These are phyloP conservation scores for Volucella zonaria DNA, from an alignment of 2,888 invertebrate genomes.

Conservation along the genomic window DNA sequence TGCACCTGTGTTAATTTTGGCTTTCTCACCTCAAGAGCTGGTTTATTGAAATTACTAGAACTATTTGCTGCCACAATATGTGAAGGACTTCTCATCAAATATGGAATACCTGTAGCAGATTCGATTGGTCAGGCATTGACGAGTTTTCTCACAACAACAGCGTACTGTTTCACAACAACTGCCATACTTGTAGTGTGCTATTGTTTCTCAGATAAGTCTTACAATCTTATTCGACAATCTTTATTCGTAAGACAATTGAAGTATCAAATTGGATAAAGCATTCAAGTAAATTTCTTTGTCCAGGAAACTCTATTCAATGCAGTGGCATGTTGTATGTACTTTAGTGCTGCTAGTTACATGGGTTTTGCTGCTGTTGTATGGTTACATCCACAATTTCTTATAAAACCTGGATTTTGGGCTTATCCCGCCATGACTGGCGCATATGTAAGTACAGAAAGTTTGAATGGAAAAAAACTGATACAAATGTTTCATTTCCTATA, in stretches of 20 bases:
- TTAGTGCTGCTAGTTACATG: conserved; percentile 91
- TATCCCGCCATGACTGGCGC: conserved; percentile 95
- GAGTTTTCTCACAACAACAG: conserved; percentile 90
- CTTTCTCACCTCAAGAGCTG: conserved; percentile 88
- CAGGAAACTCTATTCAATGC: conserved; percentile 92
- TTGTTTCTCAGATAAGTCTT: conserved; percentile 90
- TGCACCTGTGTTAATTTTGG: conserved; percentile 91
- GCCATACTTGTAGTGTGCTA: conserved; percentile 90
- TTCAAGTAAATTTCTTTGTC: conserved; percentile 76
- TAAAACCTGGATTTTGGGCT: conserved; percentile 89
- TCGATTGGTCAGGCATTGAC: conserved; percentile 91
- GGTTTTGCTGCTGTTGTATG: conserved; percentile 90
- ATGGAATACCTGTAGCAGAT: conserved; percentile 88
- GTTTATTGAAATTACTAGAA: conserved; percentile 89
- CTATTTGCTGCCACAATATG: conserved; percentile 91
- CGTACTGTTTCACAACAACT: conserved; percentile 91
- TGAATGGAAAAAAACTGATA: background rate
- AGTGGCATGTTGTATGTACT: conserved; percentile 89
- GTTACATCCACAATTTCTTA: conserved; percentile 89
- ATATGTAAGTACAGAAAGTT: conserved; percentile 87
- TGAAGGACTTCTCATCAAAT: conserved; percentile 90
- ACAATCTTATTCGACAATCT: conserved; percentile 89
- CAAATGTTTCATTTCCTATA: conserved; percentile 83
- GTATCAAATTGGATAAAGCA: background rate
- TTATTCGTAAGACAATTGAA: conserved; percentile 88